Conservation (phyloP, 2,888 invertebrate genomes). For the Temnothorax ravouxi region DNA sequence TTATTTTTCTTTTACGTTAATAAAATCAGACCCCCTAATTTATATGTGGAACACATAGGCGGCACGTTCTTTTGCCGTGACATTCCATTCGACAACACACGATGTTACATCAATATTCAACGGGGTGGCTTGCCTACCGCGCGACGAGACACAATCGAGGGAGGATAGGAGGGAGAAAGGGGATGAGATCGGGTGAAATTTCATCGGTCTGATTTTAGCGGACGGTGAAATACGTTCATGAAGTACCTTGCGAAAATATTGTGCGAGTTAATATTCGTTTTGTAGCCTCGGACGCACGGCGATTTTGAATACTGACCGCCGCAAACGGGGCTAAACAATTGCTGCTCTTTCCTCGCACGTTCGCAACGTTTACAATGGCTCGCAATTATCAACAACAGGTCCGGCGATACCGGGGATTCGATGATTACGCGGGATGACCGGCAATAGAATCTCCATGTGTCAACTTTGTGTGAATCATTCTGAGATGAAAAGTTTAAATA, state of each 20-base stretch:
- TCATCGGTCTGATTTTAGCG: constrained; percentile 38
- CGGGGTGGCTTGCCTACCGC: constrained; percentile 61
- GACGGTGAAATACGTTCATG: constrained; percentile 60
- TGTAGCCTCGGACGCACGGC: constrained; percentile 23
- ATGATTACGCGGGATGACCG: constrained; percentile 5
- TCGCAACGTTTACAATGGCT: constrained; percentile 52
- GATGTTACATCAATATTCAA: constrained; percentile 70
- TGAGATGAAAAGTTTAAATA: constrained; percentile 47
- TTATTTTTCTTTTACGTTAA: not conserved
- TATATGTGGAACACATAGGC: constrained; percentile 19
- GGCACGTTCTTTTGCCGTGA: constrained; percentile 31
- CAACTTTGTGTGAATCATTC: constrained; percentile 35
- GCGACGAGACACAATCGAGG: constrained; percentile 37
- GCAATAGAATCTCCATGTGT: constrained; percentile 29
- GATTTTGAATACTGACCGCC: constrained; percentile 39
- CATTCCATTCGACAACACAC: constrained; percentile 59
- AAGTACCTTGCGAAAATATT: constrained; percentile 61
- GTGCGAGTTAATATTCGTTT: constrained; percentile 57
- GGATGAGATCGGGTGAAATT: constrained; percentile 36
- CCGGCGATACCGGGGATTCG: constrained; percentile 16
- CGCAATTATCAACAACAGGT: constrained; percentile 45
- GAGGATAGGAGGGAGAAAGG: not conserved
- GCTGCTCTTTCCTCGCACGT: constrained; percentile 53
- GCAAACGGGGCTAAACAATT: constrained; percentile 53
- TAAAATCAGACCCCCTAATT: not conserved